These are phyloP conservation scores for Pedetes capensis DNA, from an alignment of 2,113 vertebrate genomes.

Conservation along the genomic window DNA sequence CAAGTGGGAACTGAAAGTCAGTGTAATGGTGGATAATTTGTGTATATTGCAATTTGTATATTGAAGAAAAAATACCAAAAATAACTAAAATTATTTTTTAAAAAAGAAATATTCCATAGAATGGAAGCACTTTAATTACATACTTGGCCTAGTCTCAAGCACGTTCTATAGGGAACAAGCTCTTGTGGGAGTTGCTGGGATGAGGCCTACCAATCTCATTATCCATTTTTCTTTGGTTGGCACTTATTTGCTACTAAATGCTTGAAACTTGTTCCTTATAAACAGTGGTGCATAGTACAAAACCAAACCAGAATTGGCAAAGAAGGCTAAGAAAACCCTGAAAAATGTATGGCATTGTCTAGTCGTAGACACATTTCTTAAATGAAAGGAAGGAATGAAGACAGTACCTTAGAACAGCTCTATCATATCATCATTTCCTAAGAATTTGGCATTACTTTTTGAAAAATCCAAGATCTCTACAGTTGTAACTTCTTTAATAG, in stretches of 20 bases:
- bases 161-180: background rate
- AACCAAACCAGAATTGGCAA: constrained; percentile 23
- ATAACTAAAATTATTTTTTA: background rate
- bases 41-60: background rate
- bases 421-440: constrained; percentile 33
- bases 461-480: background rate
- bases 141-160: background rate
- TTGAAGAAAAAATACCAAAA: background rate
- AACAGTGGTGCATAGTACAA: background rate
- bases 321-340: background rate
- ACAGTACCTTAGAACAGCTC: background rate
- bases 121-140: background rate
- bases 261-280: constrained; percentile 5
- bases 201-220: background rate
- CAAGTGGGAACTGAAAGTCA: background rate
- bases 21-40: background rate
- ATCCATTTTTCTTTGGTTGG: background rate
- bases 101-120: background rate
- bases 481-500: constrained; percentile 45
- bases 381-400: background rate
- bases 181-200: constrained; percentile 29
- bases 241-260: constrained; percentile 32
- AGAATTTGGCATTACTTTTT: constrained; percentile 32
- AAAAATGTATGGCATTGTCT: background rate
- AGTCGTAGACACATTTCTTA: background rate